Conservation (phyloP, 2,888 invertebrate species). For the Conomelus anceps region DNA sequence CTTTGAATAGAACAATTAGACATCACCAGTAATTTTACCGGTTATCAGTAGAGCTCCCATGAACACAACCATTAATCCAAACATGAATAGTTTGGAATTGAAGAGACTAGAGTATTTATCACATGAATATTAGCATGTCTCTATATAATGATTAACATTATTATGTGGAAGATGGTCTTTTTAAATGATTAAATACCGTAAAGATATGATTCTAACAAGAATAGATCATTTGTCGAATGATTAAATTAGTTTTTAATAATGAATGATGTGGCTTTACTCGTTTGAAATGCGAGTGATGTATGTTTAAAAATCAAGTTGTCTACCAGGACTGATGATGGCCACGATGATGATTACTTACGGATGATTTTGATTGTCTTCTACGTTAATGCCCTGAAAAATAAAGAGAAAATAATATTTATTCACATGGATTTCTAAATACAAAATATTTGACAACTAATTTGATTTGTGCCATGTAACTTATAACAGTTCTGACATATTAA, state of each 20-base stretch:
- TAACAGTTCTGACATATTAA: no score
- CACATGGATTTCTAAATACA: not conserved
- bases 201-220: not conserved
- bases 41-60: no score
- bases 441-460: no score
- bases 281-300: not conserved
- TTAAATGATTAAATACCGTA: not conserved
- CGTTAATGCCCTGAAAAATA: not conserved
- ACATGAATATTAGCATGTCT: not conserved
- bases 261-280: not conserved
- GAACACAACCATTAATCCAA: no score
- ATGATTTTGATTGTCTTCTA: not conserved
- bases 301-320: not conserved
- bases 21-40: no score
- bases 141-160: not conserved
- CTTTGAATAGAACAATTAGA: no score
- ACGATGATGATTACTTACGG: not conserved
- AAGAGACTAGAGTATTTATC: not conserved
- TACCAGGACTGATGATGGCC: not conserved
- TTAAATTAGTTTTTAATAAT: not conserved
- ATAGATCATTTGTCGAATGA: not conserved
- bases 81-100: not conserved
- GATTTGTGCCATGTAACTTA: no score
- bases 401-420: no score
- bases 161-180: not conserved